Percentiles rank a stretch among this genome's conserved stretches.
phyloP scores from a whole-genome alignment of 2,888 invertebrate species.

The Gibbula magus region DNA sequence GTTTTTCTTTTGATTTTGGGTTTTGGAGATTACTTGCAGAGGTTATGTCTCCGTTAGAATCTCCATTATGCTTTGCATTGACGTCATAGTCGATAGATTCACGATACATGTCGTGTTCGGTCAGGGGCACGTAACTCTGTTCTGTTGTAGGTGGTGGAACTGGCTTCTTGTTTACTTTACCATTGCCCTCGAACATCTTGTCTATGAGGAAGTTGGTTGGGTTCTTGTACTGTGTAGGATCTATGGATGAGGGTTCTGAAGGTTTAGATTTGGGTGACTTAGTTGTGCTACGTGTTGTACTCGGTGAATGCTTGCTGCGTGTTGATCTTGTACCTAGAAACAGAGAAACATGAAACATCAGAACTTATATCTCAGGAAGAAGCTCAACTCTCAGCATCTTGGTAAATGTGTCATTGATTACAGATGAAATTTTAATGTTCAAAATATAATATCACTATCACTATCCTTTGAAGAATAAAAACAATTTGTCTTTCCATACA shows the following conservation, averaged over 20 bases:
- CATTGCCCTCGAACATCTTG: constrained; percentile 63
- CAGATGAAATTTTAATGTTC: no score
- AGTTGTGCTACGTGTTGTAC: not conserved
- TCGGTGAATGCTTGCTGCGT: constrained; percentile 7
- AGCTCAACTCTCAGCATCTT: no score
- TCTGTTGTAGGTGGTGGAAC: not conserved
- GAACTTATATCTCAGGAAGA: no score
- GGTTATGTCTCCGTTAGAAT: not conserved
- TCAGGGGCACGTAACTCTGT: constrained; percentile 23
- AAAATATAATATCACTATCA: no score
- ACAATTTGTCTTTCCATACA: no score
- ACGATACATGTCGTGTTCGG: constrained; percentile 58
- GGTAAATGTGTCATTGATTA: no score
- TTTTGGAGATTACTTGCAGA: not conserved
- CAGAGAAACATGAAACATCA: not conserved
- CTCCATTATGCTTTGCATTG: not conserved
- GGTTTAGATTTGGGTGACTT: constrained; percentile 29
- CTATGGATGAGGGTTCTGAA: constrained; percentile 20
- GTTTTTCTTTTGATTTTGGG: constrained; percentile 8
- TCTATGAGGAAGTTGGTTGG: constrained; percentile 62
- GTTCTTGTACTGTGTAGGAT: constrained; percentile 41
- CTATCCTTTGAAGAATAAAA: no score
- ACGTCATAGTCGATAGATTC: constrained; percentile 53
- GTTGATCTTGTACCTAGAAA: not conserved
- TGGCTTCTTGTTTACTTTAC: constrained; percentile 16